Conservation (phyloP, 2,888 invertebrate species). For the Apamea monoglypha region DNA sequence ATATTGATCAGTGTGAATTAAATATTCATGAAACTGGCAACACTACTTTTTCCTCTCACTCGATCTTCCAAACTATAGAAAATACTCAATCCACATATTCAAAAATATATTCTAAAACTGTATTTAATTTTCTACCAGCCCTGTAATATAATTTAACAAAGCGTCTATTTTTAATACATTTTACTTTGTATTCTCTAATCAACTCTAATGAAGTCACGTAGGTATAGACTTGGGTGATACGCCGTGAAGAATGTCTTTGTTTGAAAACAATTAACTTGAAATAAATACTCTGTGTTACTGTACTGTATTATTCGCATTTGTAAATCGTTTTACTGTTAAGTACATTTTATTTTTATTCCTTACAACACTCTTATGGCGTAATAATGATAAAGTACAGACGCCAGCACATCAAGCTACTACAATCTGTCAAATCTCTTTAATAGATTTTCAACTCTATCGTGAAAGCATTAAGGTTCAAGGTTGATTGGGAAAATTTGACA, state of each 20-base stretch:
- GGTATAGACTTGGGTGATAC: constrained; percentile 23
- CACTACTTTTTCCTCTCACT: constrained; percentile 2
- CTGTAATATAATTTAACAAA: constrained; percentile 65
- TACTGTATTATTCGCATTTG: background rate
- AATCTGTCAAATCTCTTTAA: too few relatives aligned
- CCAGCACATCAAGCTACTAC: too few relatives aligned
- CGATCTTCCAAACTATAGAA: constrained; percentile 36
- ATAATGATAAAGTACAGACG: background rate
- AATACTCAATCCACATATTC: constrained; percentile 47
- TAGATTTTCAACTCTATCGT: too few relatives aligned
- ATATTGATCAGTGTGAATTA: constrained; percentile 37
- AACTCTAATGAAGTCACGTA: constrained; percentile 18
- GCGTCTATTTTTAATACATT: constrained; percentile 56
- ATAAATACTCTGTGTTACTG: background rate
- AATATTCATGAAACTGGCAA: constrained; percentile 23
- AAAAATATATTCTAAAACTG: constrained; percentile 59
- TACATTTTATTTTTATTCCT: constrained; percentile 2
- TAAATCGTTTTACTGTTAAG: background rate
- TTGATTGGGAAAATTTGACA: too few relatives aligned
- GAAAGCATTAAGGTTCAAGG: too few relatives aligned
- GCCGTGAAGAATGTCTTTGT: background rate
- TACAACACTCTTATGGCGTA: constrained; percentile 16
- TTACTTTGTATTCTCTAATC: constrained; percentile 16
- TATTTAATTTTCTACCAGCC: constrained; percentile 60
- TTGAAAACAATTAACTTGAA: background rate